Evolutionary conservation across 2,888 invertebrate species (phyloP).

Genomic region (Philopedon plagiatum): DNA sequence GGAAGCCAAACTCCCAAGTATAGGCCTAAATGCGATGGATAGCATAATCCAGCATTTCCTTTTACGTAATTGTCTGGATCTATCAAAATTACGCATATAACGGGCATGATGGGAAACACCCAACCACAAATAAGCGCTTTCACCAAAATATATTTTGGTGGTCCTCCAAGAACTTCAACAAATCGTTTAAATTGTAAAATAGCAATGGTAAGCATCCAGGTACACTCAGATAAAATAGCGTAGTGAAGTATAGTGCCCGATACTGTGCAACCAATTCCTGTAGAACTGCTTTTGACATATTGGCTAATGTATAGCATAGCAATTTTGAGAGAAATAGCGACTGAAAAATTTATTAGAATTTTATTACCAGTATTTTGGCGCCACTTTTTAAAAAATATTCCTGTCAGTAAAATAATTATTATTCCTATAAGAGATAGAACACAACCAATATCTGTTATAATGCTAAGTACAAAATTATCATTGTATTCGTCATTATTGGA

Average conservation of each 20-base stretch:
- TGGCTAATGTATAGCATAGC: slow-evolving; percentile 58
- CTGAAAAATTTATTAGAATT: slow-evolving; percentile 63
- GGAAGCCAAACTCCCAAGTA: slow-evolving; percentile 74
- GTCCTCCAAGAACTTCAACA: slow-evolving; percentile 76
- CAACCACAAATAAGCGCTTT: slow-evolving; percentile 77
- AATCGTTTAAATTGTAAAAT: slow-evolving; percentile 77
- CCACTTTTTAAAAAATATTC: slow-evolving; percentile 74
- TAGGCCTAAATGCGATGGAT: slow-evolving; percentile 72
- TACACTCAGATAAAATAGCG: slow-evolving; percentile 77
- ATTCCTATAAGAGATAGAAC: slow-evolving; percentile 71
- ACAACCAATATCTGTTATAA: slow-evolving; percentile 72
- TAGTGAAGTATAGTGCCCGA: slow-evolving; percentile 77
- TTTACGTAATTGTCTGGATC: slow-evolving; percentile 70
- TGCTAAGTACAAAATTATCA: slow-evolving; percentile 53
- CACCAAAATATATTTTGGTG: slow-evolving; percentile 67
- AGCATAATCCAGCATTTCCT: slow-evolving; percentile 68
- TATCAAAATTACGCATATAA: slow-evolving; percentile 70
- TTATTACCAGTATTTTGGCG: slow-evolving; percentile 68
- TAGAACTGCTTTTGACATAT: slow-evolving; percentile 66
- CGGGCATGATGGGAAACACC: slow-evolving; percentile 73
- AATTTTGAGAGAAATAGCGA: slow-evolving; percentile 62
- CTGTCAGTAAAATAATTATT: slow-evolving; percentile 70
- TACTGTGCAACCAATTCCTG: slow-evolving; percentile 71
- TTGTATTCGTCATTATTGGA: slow-evolving; percentile 60
- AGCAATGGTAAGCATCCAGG: slow-evolving; percentile 82